Evolutionary conservation across 2,113 vertebrate species (phyloP).

Genomic region (Morone chrysops): DNA sequence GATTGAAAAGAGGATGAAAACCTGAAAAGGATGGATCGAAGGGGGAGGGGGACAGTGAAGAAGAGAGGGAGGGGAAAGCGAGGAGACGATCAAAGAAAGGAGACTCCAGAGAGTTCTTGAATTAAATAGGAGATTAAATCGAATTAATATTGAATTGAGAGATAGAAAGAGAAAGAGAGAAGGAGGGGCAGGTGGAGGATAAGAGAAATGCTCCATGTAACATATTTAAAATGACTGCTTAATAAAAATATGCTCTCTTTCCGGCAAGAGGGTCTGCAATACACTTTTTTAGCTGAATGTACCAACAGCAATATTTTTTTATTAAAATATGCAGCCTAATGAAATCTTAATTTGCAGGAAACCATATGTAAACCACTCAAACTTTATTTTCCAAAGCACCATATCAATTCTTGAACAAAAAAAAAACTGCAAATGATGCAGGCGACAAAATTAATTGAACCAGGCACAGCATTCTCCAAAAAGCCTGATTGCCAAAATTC

Average conservation of each 20-base stretch:
- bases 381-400: constrained; percentile 8
- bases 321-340: constrained; percentile 32
- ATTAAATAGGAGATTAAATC: constrained; percentile 79
- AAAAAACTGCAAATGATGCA: constrained; percentile 31
- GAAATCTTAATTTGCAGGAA: constrained; percentile 29
- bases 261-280: constrained; percentile 1
- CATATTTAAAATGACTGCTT: constrained; percentile 53
- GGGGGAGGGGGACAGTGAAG: constrained; percentile 18
- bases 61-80: constrained; percentile 43
- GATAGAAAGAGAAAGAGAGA: constrained; percentile 21
- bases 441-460: constrained; percentile 19
- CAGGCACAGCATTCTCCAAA: constrained; percentile 1
- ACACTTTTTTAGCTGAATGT: constrained; percentile 19
- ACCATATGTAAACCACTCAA: constrained; percentile 20
- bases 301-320: neutral
- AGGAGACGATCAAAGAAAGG: constrained; percentile 70
- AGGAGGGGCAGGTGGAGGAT: constrained; percentile 40
- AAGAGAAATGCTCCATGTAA: constrained; percentile 33
- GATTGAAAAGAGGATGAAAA: constrained; percentile 71
- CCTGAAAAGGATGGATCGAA: constrained; percentile 58
- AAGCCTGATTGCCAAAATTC: constrained; percentile 42
- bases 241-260: constrained; percentile 45
- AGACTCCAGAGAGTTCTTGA: constrained; percentile 71
- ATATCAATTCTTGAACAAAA: constrained; percentile 12
- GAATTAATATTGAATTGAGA: constrained; percentile 75